Conservation (phyloP, 2,113 vertebrate species). For the Cheirogaleus medius region DNA sequence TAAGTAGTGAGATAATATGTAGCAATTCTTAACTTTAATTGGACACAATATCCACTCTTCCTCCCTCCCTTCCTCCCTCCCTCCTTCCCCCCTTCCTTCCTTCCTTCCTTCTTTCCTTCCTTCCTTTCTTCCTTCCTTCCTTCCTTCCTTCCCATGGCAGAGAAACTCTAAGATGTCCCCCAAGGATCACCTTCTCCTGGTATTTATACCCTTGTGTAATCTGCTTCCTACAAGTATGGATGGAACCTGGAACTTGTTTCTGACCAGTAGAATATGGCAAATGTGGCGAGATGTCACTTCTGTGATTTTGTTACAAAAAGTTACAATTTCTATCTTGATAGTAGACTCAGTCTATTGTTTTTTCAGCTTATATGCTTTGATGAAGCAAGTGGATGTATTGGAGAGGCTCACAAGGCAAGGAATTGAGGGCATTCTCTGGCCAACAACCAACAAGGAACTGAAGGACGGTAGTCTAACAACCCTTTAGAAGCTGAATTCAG, state of each 20-base stretch:
- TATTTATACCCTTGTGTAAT: background rate
- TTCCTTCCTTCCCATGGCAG: background rate
- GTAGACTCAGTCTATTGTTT: background rate
- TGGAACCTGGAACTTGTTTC: background rate
- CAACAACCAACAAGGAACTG: background rate
- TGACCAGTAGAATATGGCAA: background rate
- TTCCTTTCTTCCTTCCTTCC: accelerated
- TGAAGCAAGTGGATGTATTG: background rate
- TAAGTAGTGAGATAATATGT: background rate
- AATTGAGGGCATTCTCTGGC: background rate
- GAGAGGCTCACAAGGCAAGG: background rate
- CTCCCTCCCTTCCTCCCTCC: too few species aligned
- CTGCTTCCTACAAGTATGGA: background rate
- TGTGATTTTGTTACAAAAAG: background rate
- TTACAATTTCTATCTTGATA: background rate
- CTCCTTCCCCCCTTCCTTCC: background rate
- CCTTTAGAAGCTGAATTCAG: background rate
- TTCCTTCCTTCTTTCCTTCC: background rate
- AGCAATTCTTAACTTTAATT: background rate
- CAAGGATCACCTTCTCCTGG: background rate
- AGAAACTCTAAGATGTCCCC: background rate
- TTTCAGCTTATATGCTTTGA: background rate
- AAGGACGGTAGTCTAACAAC: background rate
- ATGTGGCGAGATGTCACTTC: background rate
- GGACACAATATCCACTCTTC: background rate